These are phyloP conservation scores for Arrhopalites spinosus DNA, from an alignment of 2,888 invertebrate genomes.

Conservation along the genomic window DNA sequence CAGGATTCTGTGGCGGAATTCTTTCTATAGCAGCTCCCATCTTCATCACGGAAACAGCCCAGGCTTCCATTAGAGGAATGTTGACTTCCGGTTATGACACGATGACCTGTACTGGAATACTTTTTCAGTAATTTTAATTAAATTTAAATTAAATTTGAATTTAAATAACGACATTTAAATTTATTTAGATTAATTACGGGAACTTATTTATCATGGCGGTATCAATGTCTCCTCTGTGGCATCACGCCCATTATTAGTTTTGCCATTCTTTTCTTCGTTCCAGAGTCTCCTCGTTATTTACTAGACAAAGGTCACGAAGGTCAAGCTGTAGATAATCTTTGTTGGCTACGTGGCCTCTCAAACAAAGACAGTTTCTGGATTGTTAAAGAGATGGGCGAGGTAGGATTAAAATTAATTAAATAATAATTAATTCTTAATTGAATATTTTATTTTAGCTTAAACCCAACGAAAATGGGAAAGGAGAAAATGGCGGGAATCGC, in stretches of 20 bases:
- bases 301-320: constrained; percentile 41
- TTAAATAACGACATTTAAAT: not conserved
- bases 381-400: constrained; percentile 16
- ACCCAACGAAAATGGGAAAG: too few relatives aligned
- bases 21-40: not conserved
- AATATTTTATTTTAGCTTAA: too few relatives aligned
- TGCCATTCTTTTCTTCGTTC: constrained; percentile 43
- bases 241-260: constrained; percentile 43
- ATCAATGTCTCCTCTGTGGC: constrained; percentile 48
- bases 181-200: not conserved
- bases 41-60: not conserved
- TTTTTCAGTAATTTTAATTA: not conserved
- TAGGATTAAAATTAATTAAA: not conserved
- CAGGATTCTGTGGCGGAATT: not conserved
- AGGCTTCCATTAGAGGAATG: not conserved
- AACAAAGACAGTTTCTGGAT: constrained; percentile 21
- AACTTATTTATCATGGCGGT: not conserved
- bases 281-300: constrained; percentile 42
- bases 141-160: not conserved
- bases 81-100: not conserved
- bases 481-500: not conserved
- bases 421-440: too few relatives aligned
- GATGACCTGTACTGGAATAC: constrained; percentile 5
- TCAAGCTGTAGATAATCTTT: constrained; percentile 44
- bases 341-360: constrained; percentile 46